Base-by-base conservation (phyloP, 2,797 vertebrate species). In the Myotis pilosus region DNA sequence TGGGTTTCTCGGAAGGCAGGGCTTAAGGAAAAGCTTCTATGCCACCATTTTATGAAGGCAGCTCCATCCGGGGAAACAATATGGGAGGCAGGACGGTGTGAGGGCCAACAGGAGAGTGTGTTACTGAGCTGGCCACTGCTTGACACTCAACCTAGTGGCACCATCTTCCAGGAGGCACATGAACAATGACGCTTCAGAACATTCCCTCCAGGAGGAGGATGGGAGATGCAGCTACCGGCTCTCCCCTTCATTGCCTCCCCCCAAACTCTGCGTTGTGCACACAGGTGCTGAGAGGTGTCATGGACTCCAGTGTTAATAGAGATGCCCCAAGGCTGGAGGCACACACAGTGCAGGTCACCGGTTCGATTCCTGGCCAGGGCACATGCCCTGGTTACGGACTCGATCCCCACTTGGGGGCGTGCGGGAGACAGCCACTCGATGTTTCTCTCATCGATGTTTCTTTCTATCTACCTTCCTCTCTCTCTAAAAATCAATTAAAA, bases 1-100 rank as follows among this genome's bases (percentile, higher is more conserved):
- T 47, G 20, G 9, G 25, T 75, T 89, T 23, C 57, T 71, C 28
- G 60, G 36, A 62, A 69, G 49, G 28, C 41, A 83, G 25, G 25
- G 33, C 17, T 83, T 80, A 49, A 44, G 44, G 23, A 28, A 81
- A 94, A 44, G 57, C 36, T 79, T 87, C 23, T 7, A 9, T n/a
- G 53, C 60, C 44, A 49, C 68, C 60, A 30, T 30, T 71, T 81
- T 89, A 86, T 66, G 25, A 57, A 53, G 22, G 66, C n/a, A 86
- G 36, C 3, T 36, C 22, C 57, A 20, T n/a, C 5, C 3, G 0
- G n/a, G 33, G 7, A 85, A 84, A 55, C 30, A 68, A 76, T 25
- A 23, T 49, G 69, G 44, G 62, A 47, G 13, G 53, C 75, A 76
- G 68, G 28, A 49, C n/a, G 2, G 44, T 55, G 8, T 57, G 33